Evolutionary conservation across 2,113 vertebrate species (phyloP).

Genomic region (Pseudopodoces humilis): DNA sequence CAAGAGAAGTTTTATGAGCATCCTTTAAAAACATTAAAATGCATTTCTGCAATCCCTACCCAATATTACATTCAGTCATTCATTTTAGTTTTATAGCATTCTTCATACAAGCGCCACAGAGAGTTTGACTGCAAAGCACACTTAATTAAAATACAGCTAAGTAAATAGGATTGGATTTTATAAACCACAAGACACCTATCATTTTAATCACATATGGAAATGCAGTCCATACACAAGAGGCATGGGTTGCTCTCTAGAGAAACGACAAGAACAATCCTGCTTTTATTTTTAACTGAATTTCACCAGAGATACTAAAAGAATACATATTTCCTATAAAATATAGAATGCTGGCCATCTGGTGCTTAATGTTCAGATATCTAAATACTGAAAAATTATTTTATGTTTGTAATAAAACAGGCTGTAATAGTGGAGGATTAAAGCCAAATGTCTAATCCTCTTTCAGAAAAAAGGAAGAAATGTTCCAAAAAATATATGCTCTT

Average conservation of each 20-base stretch:
- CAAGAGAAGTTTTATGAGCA: constrained; percentile 41
- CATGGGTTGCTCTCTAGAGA: neutral
- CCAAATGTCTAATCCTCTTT: neutral
- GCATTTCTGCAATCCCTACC: neutral
- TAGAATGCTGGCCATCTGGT: neutral
- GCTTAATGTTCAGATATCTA: neutral
- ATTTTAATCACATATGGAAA: constrained; percentile 44
- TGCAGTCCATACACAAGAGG: neutral
- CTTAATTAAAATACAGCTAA: constrained; percentile 56
- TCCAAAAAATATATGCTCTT: neutral
- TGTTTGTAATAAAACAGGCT: neutral
- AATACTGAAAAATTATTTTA: neutral
- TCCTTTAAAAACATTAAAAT: constrained; percentile 45
- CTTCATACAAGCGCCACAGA: constrained; percentile 6
- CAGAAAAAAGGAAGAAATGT: neutral
- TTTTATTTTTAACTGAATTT: constrained; percentile 12
- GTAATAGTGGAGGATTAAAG: neutral
- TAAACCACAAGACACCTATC: constrained; percentile 44
- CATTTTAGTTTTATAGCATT: constrained; percentile 43
- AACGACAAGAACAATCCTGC: neutral
- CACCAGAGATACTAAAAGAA: neutral
- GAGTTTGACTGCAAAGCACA: constrained; percentile 3
- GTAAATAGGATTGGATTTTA: constrained; percentile 50
- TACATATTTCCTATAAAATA: neutral
- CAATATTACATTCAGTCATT: constrained; percentile 29